A percentile compares a stretch with the other conserved stretches of the same genome.
Evolutionary conservation across 2,888 invertebrate species (phyloP).

Genomic region (Andrena dorsata): DNA sequence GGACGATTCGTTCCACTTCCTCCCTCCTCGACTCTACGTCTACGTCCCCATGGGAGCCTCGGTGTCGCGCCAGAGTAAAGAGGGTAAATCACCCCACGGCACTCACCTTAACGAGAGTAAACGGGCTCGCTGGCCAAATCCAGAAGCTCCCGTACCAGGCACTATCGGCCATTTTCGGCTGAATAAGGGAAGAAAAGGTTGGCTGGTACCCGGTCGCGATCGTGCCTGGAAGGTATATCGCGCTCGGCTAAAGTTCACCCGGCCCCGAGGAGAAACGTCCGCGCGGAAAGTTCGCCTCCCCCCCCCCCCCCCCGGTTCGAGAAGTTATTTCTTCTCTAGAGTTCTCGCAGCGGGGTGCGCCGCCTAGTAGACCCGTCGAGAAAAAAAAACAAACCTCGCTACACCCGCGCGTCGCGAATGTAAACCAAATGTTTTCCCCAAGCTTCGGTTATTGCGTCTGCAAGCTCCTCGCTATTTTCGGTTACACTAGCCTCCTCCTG

Average conservation of each 20-base stretch:
- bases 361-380: neutral
- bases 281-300: slow-evolving; percentile 22
- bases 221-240: slow-evolving; percentile 35
- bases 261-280: slow-evolving; percentile 35
- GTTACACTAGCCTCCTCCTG: neutral
- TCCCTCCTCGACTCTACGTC: slow-evolving; percentile 26
- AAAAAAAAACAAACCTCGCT: slow-evolving; percentile 19
- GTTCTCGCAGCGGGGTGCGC: neutral
- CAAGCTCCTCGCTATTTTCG: neutral
- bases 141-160: slow-evolving; percentile 51
- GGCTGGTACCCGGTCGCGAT: slow-evolving; percentile 24
- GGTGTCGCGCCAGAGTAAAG: slow-evolving; percentile 67
- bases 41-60: slow-evolving; percentile 47
- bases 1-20: slow-evolving; percentile 68
- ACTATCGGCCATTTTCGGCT: slow-evolving; percentile 58
- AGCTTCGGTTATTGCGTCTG: slow-evolving; percentile 23
- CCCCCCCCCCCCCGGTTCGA: slow-evolving; percentile 19
- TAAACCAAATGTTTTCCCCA: slow-evolving; percentile 42
- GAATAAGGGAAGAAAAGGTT: slow-evolving; percentile 45
- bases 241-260: slow-evolving; percentile 38
- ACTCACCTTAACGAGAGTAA: slow-evolving; percentile 76
- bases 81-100: slow-evolving; percentile 72
- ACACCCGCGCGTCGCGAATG: slow-evolving; percentile 32
- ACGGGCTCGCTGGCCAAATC: slow-evolving; percentile 73
- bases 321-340: slow-evolving; percentile 47